Evolutionary conservation across 2,113 vertebrate species (phyloP).

Genomic region (Rhinogobius similis): DNA sequence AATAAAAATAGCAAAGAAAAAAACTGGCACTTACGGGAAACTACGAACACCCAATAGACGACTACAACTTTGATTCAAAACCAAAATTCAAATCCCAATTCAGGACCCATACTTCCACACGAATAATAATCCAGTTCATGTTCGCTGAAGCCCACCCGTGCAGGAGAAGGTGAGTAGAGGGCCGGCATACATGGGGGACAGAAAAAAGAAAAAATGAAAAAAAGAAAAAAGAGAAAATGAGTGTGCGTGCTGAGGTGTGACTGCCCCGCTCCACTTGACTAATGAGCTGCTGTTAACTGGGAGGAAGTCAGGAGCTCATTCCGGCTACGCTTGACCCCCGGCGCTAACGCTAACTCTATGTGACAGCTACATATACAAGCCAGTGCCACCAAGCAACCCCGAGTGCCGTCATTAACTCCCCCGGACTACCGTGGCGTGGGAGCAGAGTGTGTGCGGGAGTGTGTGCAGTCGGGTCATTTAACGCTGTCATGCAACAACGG

Average conservation of each 20-base stretch:
- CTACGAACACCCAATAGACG: too few species aligned
- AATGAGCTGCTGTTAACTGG: slow-evolving; percentile 72
- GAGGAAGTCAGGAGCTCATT: slow-evolving; percentile 65
- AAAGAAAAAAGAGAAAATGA: slow-evolving; percentile 62
- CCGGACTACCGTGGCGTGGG: slow-evolving; percentile 31
- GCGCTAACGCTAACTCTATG: slow-evolving; percentile 64
- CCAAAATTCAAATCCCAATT: too few species aligned
- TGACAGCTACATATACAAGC: slow-evolving; percentile 68
- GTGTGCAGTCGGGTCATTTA: background rate
- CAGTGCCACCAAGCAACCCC: slow-evolving; percentile 55
- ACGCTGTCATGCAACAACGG: background rate
- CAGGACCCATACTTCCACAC: background rate
- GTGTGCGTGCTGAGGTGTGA: slow-evolving; percentile 72
- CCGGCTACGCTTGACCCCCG: slow-evolving; percentile 64
- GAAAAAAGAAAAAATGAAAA: too few species aligned
- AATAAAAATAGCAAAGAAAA: too few species aligned
- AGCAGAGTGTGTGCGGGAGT: background rate
- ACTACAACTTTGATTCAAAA: too few species aligned
- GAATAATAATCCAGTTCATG: background rate
- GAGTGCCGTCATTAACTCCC: slow-evolving; percentile 60
- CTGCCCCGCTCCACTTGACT: slow-evolving; percentile 68
- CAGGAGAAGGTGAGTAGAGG: slow-evolving; percentile 5
- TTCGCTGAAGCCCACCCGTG: background rate
- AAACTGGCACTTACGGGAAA: too few species aligned
- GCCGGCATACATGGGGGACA: background rate